Evolutionary conservation across 1,140 invertebrate genomes (phyloP).

Genomic region (Yoshiicerus persimilis): DNA sequence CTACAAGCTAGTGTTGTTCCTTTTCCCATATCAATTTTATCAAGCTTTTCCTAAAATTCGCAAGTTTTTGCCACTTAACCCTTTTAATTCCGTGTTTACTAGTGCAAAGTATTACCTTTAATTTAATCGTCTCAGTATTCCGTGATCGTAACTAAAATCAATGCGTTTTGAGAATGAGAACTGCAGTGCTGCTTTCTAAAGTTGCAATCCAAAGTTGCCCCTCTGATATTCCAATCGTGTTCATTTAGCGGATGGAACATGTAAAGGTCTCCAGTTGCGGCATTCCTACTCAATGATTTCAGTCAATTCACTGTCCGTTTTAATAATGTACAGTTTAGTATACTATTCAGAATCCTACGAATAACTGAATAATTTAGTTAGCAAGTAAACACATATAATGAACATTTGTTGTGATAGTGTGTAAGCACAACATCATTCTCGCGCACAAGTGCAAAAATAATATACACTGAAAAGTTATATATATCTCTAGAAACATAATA

Average conservation of each 20-base stretch:
- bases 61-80: too few species aligned
- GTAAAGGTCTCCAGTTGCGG: neutral
- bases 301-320: neutral
- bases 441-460: neutral
- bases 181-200: neutral
- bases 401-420: neutral
- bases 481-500: neutral
- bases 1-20: too few species aligned
- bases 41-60: too few species aligned
- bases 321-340: too few species aligned
- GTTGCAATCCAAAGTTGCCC: neutral
- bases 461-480: neutral
- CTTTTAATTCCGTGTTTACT: too few species aligned
- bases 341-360: too few species aligned
- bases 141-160: too few species aligned
- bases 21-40: too few species aligned
- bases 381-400: too few species aligned
- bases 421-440: neutral
- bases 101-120: too few species aligned
- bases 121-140: too few species aligned
- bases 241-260: neutral
- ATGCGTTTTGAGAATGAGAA: neutral
- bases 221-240: neutral
- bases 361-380: too few species aligned
- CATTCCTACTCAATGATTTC: neutral